A percentile compares a stretch with the other conserved stretches of the same genome.
Evolutionary conservation across 1,140 invertebrate species (phyloP).

Genomic region (Aphaenogaster floridana): DNA sequence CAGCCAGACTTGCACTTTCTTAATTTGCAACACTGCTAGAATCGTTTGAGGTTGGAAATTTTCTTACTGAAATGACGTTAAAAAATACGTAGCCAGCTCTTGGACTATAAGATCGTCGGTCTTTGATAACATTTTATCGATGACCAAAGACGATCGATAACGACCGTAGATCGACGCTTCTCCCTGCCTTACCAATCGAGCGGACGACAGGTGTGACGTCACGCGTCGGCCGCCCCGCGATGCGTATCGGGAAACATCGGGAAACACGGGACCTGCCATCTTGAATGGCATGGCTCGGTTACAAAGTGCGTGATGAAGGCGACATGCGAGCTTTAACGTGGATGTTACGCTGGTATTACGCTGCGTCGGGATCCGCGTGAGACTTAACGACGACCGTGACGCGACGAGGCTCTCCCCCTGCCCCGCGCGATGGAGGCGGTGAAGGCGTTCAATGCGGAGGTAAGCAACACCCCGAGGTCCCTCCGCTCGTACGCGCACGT

Average conservation of each 20-base stretch:
- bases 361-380: slow-evolving; percentile 67
- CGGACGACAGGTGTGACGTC: slow-evolving; percentile 79
- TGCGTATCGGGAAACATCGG: slow-evolving; percentile 79
- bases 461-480: slow-evolving; percentile 77
- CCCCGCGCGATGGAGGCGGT: slow-evolving; percentile 88
- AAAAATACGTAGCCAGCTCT: too few species aligned
- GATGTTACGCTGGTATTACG: slow-evolving; percentile 67
- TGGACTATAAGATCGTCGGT: too few species aligned
- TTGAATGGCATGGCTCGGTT: slow-evolving; percentile 85
- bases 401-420: neutral
- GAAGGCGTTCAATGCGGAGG: slow-evolving; percentile 90
- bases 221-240: slow-evolving; percentile 79
- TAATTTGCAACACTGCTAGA: too few species aligned
- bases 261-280: slow-evolving; percentile 80
- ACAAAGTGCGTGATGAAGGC: slow-evolving; percentile 75
- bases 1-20: too few species aligned
- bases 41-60: too few species aligned
- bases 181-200: slow-evolving; percentile 59
- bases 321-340: slow-evolving; percentile 74
- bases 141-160: neutral
- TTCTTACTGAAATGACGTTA: too few species aligned
- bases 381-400: slow-evolving; percentile 62
- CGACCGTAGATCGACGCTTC: neutral
- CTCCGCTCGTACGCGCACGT: slow-evolving; percentile 33
- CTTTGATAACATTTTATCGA: too few species aligned